phyloP scores from a whole-genome alignment of 2,113 vertebrate genomes.

The Pelusios castaneus region DNA sequence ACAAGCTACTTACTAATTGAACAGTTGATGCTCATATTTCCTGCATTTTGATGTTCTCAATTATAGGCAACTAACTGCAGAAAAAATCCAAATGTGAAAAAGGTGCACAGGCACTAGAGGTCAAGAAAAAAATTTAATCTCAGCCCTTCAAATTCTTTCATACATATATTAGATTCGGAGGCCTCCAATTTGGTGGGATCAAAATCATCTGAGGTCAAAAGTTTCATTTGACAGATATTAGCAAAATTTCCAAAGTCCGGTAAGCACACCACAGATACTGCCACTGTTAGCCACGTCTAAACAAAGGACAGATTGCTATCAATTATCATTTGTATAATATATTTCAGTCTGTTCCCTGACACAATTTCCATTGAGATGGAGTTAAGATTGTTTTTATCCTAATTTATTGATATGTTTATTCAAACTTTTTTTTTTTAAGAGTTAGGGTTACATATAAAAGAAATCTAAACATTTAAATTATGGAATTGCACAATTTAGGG shows the following conservation, averaged over 20 bases:
- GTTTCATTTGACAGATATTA: background rate
- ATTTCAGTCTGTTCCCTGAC: background rate
- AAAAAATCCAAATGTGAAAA: conserved; percentile 20
- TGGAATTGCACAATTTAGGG: background rate
- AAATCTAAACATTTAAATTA: background rate
- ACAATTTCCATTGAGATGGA: background rate
- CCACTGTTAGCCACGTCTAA: background rate
- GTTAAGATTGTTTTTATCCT: background rate
- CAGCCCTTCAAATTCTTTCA: background rate
- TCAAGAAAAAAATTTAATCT: background rate
- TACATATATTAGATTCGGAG: background rate
- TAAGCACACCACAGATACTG: background rate
- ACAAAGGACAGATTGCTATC: background rate
- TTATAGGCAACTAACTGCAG: conserved; percentile 14
- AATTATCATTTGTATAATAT: background rate
- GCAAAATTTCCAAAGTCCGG: background rate
- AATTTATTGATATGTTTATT: too few relatives aligned
- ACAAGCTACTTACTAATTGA: conserved; percentile 21
- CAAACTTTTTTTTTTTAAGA: background rate
- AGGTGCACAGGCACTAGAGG: background rate
- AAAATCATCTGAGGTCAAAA: background rate
- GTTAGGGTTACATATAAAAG: background rate
- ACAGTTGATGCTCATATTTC: background rate
- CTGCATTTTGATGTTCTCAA: background rate
- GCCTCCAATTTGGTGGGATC: background rate